phyloP scores from a whole-genome alignment of 2,888 invertebrate species.

The Polydrusus cervinus region DNA sequence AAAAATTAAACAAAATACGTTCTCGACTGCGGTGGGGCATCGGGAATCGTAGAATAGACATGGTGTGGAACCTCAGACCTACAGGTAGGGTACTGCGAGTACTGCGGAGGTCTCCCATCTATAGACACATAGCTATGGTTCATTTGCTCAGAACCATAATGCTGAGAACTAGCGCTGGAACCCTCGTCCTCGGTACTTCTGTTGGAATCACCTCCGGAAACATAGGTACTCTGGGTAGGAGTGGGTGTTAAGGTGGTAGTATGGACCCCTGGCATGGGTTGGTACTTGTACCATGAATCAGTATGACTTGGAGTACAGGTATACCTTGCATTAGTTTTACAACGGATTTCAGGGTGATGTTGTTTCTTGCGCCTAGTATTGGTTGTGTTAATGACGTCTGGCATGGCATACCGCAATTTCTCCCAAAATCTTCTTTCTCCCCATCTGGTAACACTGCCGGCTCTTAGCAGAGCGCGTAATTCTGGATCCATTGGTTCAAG shows the following conservation, averaged over 20 bases:
- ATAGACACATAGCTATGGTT: slow-evolving; percentile 82
- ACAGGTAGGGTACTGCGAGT: slow-evolving; percentile 67
- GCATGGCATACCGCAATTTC: slow-evolving; percentile 83
- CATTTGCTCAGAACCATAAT: slow-evolving; percentile 78
- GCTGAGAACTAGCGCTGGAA: slow-evolving; percentile 74
- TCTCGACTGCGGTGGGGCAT: slow-evolving; percentile 68
- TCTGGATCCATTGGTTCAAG: slow-evolving; percentile 84
- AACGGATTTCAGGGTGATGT: slow-evolving; percentile 72
- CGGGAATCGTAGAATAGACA: slow-evolving; percentile 71
- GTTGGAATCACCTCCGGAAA: slow-evolving; percentile 76
- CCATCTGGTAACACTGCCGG: slow-evolving; percentile 82
- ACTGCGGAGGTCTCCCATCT: slow-evolving; percentile 71
- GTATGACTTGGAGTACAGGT: slow-evolving; percentile 83
- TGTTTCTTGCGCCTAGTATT: slow-evolving; percentile 73
- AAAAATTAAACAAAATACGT: slow-evolving; percentile 70
- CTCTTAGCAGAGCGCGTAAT: slow-evolving; percentile 81
- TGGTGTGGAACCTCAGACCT: slow-evolving; percentile 66
- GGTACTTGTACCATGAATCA: slow-evolving; percentile 82
- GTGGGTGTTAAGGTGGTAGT: slow-evolving; percentile 74
- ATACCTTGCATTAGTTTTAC: slow-evolving; percentile 76
- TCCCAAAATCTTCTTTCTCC: slow-evolving; percentile 91
- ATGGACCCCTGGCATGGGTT: slow-evolving; percentile 76
- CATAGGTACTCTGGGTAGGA: slow-evolving; percentile 76
- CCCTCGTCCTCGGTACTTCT: slow-evolving; percentile 74
- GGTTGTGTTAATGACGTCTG: slow-evolving; percentile 80